Conservation (phyloP, 2,113 vertebrate species). For the Ptilorrhoa leucosticta region DNA sequence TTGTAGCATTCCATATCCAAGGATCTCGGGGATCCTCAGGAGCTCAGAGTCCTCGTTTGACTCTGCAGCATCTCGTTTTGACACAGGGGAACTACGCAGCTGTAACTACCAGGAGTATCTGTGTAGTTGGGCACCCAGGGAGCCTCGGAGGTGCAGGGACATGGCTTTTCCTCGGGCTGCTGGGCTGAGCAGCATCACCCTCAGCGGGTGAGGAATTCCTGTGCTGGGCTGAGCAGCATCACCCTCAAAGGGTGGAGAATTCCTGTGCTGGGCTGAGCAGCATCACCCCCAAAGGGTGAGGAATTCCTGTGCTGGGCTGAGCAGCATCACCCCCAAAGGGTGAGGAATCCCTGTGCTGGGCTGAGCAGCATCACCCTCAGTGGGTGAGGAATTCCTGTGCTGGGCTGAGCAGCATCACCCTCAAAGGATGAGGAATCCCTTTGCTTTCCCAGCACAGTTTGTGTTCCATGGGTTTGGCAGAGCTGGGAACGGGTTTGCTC, state of each 20-base stretch:
- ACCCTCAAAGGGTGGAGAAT: background rate
- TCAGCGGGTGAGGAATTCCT: background rate
- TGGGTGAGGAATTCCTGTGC: background rate
- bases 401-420: background rate
- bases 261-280: background rate
- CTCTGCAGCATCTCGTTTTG: background rate
- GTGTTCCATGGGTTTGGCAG: background rate
- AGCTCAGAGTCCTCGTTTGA: background rate
- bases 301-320: background rate
- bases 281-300: background rate
- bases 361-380: background rate
- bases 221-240: background rate
- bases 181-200: background rate
- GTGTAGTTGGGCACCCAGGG: background rate
- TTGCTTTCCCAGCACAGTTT: too few relatives aligned
- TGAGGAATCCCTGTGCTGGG: background rate
- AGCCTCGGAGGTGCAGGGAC: background rate
- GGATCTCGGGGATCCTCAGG: background rate
- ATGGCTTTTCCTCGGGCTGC: background rate
- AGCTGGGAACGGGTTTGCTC: background rate
- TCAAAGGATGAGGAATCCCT: background rate
- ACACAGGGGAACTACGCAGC: rapidly evolving
- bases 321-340: too few relatives aligned
- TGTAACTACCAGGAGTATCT: rapidly evolving
- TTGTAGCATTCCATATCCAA: background rate